phyloP scores from a whole-genome alignment of 2,113 vertebrate genomes.

The Puffinus mauretanicus region DNA sequence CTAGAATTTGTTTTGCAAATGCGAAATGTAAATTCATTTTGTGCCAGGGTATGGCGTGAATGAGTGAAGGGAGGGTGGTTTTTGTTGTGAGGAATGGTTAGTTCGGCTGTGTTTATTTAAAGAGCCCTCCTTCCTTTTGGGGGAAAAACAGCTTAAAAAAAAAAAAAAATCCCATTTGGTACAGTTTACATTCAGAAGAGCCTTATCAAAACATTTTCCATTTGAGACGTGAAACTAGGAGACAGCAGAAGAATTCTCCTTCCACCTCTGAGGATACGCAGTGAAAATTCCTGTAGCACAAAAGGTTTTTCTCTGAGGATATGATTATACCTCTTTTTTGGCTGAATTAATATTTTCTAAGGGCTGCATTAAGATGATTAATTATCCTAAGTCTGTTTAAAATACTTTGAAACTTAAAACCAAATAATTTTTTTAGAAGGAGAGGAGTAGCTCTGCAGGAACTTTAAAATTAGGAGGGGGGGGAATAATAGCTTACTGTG shows the following conservation, averaged over 20 bases:
- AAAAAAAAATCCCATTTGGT: conserved; percentile 34
- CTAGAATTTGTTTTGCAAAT: conserved; percentile 73
- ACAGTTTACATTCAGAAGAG: conserved; percentile 36
- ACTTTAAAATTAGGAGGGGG: conserved; percentile 36
- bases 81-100: conserved; percentile 59
- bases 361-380: conserved; percentile 26
- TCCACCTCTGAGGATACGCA: not conserved
- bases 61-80: conserved; percentile 55
- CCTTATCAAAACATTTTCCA: conserved; percentile 45
- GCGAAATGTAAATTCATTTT: conserved; percentile 63
- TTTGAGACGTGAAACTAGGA: conserved; percentile 28
- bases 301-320: conserved; percentile 43
- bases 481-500: not conserved
- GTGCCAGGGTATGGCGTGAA: conserved; percentile 50
- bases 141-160: conserved; percentile 19
- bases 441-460: conserved; percentile 22
- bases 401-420: conserved; percentile 24
- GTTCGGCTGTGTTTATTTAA: conserved; percentile 50
- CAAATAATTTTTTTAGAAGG: not conserved
- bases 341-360: conserved; percentile 41
- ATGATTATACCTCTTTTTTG: conserved; percentile 28
- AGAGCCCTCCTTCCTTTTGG: conserved; percentile 47
- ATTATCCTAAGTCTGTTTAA: conserved; percentile 26
- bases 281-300: conserved; percentile 53
- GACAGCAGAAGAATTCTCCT: conserved; percentile 32